Evolutionary conservation across 2,113 vertebrate genomes (phyloP).

Genomic region (Prionailurus viverrinus): DNA sequence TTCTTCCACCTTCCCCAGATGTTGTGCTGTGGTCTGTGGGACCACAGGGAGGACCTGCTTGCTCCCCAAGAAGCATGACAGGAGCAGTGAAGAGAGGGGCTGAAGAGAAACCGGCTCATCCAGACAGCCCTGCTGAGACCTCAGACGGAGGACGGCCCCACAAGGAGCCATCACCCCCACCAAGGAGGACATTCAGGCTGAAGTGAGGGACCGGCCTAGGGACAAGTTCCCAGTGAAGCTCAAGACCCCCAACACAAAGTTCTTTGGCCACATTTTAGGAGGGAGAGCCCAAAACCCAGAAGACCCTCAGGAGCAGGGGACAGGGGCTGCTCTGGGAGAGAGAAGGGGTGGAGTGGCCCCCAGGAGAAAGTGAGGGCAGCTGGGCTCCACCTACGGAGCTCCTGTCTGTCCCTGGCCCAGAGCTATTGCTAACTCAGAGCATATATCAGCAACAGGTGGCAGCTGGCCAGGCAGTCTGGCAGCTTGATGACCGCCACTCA

Average conservation of each 20-base stretch:
- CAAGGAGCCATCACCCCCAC: background rate
- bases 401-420: slow-evolving; percentile 83
- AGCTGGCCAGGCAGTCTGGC: slow-evolving; percentile 83
- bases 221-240: background rate
- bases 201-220: background rate
- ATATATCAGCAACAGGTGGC: slow-evolving; percentile 88
- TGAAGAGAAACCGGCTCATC: background rate
- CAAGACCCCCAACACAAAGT: background rate
- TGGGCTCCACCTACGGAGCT: slow-evolving; percentile 84
- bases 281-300: slow-evolving; percentile 64
- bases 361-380: slow-evolving; percentile 75
- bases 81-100: background rate
- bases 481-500: slow-evolving; percentile 88
- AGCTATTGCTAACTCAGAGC: slow-evolving; percentile 59
- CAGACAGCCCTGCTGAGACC: background rate
- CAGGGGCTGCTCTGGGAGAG: background rate
- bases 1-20: slow-evolving; percentile 97
- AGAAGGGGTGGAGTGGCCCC: background rate
- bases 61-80: background rate
- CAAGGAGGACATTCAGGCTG: slow-evolving; percentile 58
- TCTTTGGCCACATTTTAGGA: slow-evolving; percentile 85
- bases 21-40: slow-evolving; percentile 96
- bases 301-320: background rate
- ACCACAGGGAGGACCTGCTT: slow-evolving; percentile 84
- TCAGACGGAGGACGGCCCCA: background rate